A percentile compares a stretch with the other conserved stretches of the same genome.
These are phyloP conservation scores for Eueremaeus valkanovi DNA, from an alignment of 2,888 invertebrate species.

Conservation along the genomic window DNA sequence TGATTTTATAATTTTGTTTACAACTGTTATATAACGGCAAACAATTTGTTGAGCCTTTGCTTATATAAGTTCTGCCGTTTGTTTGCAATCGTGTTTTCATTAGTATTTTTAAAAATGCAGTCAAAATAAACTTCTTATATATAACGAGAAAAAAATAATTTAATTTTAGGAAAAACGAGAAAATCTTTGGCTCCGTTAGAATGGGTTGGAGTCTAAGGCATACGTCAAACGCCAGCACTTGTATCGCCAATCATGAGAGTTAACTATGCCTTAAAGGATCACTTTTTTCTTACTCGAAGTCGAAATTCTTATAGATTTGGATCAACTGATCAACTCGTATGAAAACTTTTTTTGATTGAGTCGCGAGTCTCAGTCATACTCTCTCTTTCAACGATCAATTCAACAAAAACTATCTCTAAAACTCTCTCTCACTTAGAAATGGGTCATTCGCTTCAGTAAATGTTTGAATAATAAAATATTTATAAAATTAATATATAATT, in stretches of 20 bases:
- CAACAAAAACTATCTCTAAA: neutral
- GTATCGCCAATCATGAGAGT: neutral
- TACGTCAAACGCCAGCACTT: neutral
- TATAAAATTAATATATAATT: no score
- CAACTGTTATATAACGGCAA: neutral
- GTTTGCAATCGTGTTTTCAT: neutral
- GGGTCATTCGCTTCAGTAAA: constrained; percentile 24
- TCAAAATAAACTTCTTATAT: neutral
- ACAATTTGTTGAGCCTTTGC: neutral
- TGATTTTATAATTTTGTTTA: neutral
- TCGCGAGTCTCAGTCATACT: constrained; percentile 6
- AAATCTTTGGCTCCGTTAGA: neutral
- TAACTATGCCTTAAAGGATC: constrained; percentile 15
- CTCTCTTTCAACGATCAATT: neutral
- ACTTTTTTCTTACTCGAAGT: no score
- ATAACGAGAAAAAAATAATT: neutral
- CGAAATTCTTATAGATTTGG: constrained; percentile 5
- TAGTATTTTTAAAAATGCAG: neutral
- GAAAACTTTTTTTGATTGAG: neutral
- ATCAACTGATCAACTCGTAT: neutral
- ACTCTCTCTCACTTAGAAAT: neutral
- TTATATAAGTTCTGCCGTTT: no score
- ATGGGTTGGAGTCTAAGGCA: neutral
- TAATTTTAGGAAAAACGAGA: constrained; percentile 3
- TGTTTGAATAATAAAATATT: constrained; percentile 1